Conservation (phyloP, 2,113 vertebrate genomes). For the Petroica traversi region DNA sequence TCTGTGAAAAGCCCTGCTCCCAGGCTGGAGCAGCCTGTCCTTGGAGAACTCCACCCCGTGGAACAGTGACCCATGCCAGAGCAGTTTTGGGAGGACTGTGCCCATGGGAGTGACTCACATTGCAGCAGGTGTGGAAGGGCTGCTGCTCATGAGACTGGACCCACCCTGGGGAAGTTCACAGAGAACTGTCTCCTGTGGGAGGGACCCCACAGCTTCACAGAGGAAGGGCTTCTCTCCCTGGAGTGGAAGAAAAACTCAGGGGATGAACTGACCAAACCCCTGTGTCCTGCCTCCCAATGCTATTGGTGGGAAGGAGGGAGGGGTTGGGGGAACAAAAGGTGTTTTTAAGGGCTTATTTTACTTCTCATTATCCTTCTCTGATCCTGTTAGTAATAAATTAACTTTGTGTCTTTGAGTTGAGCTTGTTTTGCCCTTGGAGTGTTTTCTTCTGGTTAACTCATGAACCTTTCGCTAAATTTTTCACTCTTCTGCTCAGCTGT, state of each 20-base stretch:
- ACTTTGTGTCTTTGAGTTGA: no score
- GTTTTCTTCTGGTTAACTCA: neutral
- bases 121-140: no score
- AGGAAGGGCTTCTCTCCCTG: neutral
- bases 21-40: neutral
- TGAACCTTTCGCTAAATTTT: rapidly evolving
- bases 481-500: neutral
- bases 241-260: no score
- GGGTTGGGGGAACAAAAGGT: neutral
- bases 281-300: rapidly evolving
- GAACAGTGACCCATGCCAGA: neutral
- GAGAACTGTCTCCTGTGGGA: neutral
- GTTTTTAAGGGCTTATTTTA: neutral
- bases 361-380: neutral
- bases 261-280: neutral
- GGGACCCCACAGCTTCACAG: neutral
- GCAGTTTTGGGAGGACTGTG: neutral
- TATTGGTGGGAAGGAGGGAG: neutral
- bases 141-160: neutral
- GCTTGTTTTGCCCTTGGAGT: neutral
- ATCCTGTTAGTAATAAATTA: neutral
- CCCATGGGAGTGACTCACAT: no score
- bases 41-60: neutral
- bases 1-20: no score
- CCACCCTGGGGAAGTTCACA: neutral